These are phyloP conservation scores for Athetis lepigone DNA, from an alignment of 2,888 invertebrate genomes.

Conservation along the genomic window DNA sequence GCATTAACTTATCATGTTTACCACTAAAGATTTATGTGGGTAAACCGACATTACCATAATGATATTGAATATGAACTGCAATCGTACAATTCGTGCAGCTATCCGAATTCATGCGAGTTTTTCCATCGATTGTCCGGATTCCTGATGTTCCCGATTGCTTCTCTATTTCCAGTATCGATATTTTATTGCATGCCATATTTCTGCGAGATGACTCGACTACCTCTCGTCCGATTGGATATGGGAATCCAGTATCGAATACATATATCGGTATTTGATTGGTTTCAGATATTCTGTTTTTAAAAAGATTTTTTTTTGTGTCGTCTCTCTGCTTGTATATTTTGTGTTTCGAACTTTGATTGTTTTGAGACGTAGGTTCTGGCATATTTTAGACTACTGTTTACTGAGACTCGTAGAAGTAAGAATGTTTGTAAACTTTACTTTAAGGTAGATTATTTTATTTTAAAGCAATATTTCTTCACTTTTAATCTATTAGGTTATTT, in stretches of 20 bases:
- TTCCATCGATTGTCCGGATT: conserved; percentile 76
- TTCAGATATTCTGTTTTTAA: conserved; percentile 64
- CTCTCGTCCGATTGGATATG: conserved; percentile 78
- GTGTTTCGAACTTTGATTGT: not conserved
- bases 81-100: conserved; percentile 58
- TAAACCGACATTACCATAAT: conserved; percentile 65
- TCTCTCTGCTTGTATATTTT: conserved; percentile 1
- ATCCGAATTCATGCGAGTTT: conserved; percentile 69
- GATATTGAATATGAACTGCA: conserved; percentile 64
- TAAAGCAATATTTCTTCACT: no score
- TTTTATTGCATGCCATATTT: conserved; percentile 88
- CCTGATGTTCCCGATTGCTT: conserved; percentile 78
- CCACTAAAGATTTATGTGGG: conserved; percentile 62
- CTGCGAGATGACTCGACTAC: conserved; percentile 76
- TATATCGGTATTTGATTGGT: conserved; percentile 84
- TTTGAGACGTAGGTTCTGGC: no score
- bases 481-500: no score
- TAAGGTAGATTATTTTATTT: no score
- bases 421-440: no score
- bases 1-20: conserved; percentile 62
- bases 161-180: conserved; percentile 83
- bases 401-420: no score
- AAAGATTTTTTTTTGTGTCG: conserved; percentile 33
- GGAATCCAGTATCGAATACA: conserved; percentile 68
- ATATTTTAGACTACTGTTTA: no score